These are phyloP conservation scores for Halocynthia aurantium DNA, from an alignment of 23 tunicate species.

Conservation along the genomic window DNA sequence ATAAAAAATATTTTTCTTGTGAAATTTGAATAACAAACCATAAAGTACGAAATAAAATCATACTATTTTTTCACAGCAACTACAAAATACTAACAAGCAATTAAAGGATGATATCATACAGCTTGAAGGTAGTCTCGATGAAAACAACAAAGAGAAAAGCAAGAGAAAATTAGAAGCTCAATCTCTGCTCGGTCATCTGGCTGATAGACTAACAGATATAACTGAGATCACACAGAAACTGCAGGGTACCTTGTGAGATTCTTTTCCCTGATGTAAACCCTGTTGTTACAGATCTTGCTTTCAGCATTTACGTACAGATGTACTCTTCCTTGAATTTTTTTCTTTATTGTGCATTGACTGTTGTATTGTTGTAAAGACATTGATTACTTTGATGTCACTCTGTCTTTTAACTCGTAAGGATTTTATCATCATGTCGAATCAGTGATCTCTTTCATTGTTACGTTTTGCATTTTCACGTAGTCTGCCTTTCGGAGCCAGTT, in stretches of 20 bases:
- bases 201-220: slow-evolving; percentile 45
- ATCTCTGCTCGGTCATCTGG: slow-evolving; percentile 35
- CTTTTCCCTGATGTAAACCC: no score
- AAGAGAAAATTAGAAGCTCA: slow-evolving; percentile 40
- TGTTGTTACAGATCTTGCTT: no score
- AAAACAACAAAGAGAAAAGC: slow-evolving; percentile 17
- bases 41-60: neutral
- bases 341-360: neutral
- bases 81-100: slow-evolving; percentile 37
- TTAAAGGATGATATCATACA: slow-evolving; percentile 26
- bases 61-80: slow-evolving; percentile 24
- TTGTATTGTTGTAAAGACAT: no score
- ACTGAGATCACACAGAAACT: slow-evolving; percentile 81
- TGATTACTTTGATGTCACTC: no score
- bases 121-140: slow-evolving; percentile 26
- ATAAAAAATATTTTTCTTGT: no score
- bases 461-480: no score
- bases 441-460: no score
- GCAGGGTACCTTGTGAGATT: slow-evolving; percentile 31
- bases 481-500: no score
- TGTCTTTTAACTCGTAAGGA: no score
- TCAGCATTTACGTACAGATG: no score
- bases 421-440: no score
- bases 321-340: slow-evolving; percentile 11
- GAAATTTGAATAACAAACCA: no score